phyloP scores from a whole-genome alignment of 2,113 vertebrate species.

The Macquaria australasica region DNA sequence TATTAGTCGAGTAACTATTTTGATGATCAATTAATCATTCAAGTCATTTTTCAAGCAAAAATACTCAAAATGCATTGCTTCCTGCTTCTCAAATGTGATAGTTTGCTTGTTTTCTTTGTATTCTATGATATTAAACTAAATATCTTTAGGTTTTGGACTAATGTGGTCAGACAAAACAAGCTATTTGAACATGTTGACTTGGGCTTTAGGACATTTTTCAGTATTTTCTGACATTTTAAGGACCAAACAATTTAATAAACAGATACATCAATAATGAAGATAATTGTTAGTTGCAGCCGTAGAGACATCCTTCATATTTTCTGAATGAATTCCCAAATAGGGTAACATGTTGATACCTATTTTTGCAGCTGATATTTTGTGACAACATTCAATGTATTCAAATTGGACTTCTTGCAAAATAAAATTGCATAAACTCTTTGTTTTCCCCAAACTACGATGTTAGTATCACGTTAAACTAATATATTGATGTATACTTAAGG shows the following conservation, averaged over 20 bases:
- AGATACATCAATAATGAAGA: background rate
- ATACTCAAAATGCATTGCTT: background rate
- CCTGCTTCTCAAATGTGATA: background rate
- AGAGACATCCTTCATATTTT: background rate
- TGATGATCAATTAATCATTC: background rate
- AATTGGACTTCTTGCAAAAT: background rate
- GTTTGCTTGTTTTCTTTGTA: background rate
- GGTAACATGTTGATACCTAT: background rate
- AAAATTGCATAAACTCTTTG: background rate
- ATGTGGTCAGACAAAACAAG: background rate
- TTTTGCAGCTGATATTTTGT: background rate
- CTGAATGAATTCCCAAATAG: background rate
- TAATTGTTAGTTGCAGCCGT: background rate
- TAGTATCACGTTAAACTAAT: background rate
- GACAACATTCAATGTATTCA: slow-evolving; percentile 1
- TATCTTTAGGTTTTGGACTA: background rate
- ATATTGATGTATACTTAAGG: background rate
- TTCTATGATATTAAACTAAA: background rate
- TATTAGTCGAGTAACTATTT: background rate
- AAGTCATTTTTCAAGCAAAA: background rate
- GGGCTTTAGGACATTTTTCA: no score
- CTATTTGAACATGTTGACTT: no score
- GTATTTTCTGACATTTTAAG: background rate
- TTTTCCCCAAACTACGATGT: background rate
- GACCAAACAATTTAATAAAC: background rate